Evolutionary conservation across 2,888 invertebrate genomes (phyloP).

Genomic region (Eilema griseolum): DNA sequence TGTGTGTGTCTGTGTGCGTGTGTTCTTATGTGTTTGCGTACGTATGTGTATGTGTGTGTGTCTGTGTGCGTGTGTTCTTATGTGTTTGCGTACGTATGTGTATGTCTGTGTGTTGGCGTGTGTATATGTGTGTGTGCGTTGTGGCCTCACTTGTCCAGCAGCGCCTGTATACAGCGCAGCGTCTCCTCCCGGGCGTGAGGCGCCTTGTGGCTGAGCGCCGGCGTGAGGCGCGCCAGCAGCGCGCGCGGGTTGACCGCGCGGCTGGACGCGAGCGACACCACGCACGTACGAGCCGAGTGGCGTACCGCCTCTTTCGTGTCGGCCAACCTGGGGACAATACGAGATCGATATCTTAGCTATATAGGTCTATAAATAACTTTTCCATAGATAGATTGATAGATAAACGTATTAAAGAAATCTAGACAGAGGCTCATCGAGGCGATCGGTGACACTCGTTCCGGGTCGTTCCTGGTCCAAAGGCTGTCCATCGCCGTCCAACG

Average conservation of each 20-base stretch:
- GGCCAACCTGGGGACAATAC: slow-evolving; percentile 66
- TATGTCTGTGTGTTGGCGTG: background rate
- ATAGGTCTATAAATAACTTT: too few relatives aligned
- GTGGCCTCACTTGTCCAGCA: slow-evolving; percentile 92
- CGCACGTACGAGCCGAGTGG: slow-evolving; percentile 71
- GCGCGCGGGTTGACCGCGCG: slow-evolving; percentile 73
- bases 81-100: background rate
- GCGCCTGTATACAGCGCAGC: slow-evolving; percentile 92
- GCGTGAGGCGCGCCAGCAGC: slow-evolving; percentile 72
- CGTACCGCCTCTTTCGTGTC: slow-evolving; percentile 83
- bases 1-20: too few relatives aligned
- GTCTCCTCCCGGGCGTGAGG: slow-evolving; percentile 97
- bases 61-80: too few relatives aligned
- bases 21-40: too few relatives aligned
- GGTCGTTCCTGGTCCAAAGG: too few relatives aligned
- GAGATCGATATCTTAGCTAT: too few relatives aligned
- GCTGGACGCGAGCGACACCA: slow-evolving; percentile 67
- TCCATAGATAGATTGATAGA: too few relatives aligned
- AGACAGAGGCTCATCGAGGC: too few relatives aligned
- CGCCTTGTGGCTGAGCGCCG: slow-evolving; percentile 94
- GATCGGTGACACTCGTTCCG: too few relatives aligned
- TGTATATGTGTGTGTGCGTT: background rate
- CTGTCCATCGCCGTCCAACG: too few relatives aligned
- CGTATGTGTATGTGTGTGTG: too few relatives aligned
- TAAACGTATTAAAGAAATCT: too few relatives aligned